Percentiles rank a stretch among this genome's conserved stretches.
phyloP scores from a whole-genome alignment of 2,888 invertebrate genomes.

The Cataglyphis albicans region DNA sequence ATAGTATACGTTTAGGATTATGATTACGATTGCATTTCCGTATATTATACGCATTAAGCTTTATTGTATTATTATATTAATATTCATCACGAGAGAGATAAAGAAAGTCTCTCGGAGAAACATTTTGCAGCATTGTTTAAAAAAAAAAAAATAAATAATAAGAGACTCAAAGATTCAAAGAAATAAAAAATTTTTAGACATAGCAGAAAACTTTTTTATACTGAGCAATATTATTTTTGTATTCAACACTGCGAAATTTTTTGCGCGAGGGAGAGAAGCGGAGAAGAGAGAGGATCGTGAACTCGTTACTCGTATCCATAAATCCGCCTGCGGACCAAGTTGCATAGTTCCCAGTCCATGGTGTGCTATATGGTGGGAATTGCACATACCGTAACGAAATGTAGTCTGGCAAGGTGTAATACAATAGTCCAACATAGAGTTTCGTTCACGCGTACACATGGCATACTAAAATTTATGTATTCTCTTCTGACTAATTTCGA shows the following conservation, averaged over 20 bases:
- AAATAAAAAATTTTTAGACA: neutral
- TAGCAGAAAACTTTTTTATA: neutral
- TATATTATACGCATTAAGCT: neutral
- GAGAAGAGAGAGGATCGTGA: slow-evolving; percentile 5
- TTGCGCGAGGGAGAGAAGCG: neutral
- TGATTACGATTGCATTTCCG: slow-evolving; percentile 6
- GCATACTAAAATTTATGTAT: slow-evolving; percentile 24
- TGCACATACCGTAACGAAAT: slow-evolving; percentile 46
- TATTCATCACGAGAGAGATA: neutral
- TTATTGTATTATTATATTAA: neutral
- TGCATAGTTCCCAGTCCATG: slow-evolving; percentile 34
- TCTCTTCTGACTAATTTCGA: neutral
- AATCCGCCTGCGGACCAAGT: slow-evolving; percentile 45
- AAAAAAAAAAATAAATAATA: neutral
- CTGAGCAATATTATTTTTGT: slow-evolving; percentile 12
- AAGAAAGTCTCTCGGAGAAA: neutral
- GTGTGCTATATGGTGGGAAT: slow-evolving; percentile 37
- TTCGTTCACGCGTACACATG: slow-evolving; percentile 7
- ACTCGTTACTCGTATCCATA: slow-evolving; percentile 49
- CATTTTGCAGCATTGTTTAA: neutral
- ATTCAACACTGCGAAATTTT: slow-evolving; percentile 39
- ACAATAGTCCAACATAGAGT: slow-evolving; percentile 34
- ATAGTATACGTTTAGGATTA: slow-evolving; percentile 5
- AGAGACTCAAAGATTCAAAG: neutral
- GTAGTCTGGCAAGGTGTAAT: slow-evolving; percentile 28